Base-by-base conservation (phyloP, 2,888 invertebrate genomes). In the Pteria penguin region DNA sequence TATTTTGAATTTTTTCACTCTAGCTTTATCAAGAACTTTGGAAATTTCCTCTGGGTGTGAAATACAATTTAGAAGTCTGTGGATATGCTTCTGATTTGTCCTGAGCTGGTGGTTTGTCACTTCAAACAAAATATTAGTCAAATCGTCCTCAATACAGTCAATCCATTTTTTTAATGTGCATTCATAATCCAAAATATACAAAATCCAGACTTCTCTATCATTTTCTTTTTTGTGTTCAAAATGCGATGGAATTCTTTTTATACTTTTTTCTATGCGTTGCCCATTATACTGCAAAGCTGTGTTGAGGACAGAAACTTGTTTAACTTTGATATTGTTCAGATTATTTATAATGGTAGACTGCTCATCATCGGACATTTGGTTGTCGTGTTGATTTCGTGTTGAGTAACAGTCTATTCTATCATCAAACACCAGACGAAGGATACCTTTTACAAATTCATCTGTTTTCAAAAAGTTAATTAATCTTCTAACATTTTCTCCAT, bases 401-500 rank as follows among this genome's bases (percentile, higher is more conserved):
- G 45, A 14, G 18, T 45, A 45, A 18, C 8, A 45, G 11, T 45
- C 24, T n/a, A 22, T 58, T 3, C 26, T 4, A 18, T 58, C 58
- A 58, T 58, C 58, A 18, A 58, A 58, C 2, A 58, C 24, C n/a
- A 58, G 26, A 22, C 58, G n/a, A 58, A 18, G 24, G 14, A 58
- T 24, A 18, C 58, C 58, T 58, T 58, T 26, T 24, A 58, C 26
- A 58, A 58, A 58, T 24, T 58, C 58, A 58, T 58, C 58, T 2
- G 22, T 22, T 58, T 58, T 58, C 24, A 58, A 24, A 58, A 58
- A 58, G 2, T 26, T 2, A 18, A 26, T 22, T 18, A 58, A 24
- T 26, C n/a, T 58, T 18, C 14, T 14, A 58, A 58, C 24, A 24
- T 58, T 58, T 4, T 24, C 5, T 58, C 58, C 58, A 4, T 3